These are phyloP conservation scores for Meleagris gallopavo DNA, from an alignment of 2,113 vertebrate genomes.

Conservation along the genomic window DNA sequence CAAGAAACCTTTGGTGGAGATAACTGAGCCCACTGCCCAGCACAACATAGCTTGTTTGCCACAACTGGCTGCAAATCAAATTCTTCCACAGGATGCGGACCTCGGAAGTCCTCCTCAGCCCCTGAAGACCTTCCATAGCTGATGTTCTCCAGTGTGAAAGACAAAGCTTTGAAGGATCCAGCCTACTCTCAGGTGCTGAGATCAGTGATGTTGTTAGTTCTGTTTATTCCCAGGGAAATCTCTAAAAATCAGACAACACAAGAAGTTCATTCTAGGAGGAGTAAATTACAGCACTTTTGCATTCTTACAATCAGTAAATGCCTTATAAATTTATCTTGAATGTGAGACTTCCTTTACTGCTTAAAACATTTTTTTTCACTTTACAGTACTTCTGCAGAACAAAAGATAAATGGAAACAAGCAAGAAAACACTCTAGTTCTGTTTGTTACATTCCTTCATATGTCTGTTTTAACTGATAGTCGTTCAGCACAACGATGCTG, in stretches of 20 bases:
- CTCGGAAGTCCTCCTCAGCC: neutral
- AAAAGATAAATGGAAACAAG: neutral
- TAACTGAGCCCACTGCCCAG: neutral
- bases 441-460: neutral
- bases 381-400: neutral
- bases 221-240: neutral
- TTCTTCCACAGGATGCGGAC: neutral
- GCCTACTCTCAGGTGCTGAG: neutral
- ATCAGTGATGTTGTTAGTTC: neutral
- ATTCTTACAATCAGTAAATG: neutral
- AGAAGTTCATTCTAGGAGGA: neutral
- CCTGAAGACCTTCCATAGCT: neutral
- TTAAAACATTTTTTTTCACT: neutral
- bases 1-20: neutral
- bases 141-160: neutral
- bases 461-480: neutral
- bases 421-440: too few species aligned
- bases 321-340: neutral
- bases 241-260: neutral
- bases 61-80: neutral
- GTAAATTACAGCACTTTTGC: neutral
- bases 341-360: neutral
- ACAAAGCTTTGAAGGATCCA: neutral
- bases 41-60: neutral
- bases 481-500: neutral